Base-by-base conservation (phyloP, 2,888 invertebrate species). In the Tetramorium bicarinatum region DNA sequence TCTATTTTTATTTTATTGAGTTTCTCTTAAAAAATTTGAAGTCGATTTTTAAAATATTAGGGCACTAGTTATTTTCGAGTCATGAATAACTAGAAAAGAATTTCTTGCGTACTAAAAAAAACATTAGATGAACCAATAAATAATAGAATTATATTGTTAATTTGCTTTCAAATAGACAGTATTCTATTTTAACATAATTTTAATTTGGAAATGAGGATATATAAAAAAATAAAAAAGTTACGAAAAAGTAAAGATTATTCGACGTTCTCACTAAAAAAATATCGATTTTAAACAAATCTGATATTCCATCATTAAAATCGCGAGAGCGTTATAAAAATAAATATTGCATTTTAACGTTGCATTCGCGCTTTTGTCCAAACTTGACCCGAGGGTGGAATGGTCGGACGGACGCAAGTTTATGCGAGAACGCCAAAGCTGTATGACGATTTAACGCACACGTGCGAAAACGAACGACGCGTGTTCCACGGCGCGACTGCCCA, bases 381-480 rank as follows among this genome's bases (percentile, higher is more conserved):
- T n/a, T 47, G 15, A 1, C 18, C 29, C 74, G 59, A n/a, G 4
- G 13, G 2, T 1, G 47, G 21, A 9, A 38, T n/a, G 59, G 15
- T 25, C 38, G 62, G 38, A 13, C 41, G 25, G 61, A 47, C 47
- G 75, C 13, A 13, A 44, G 41, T 77, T 54, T 66, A 66, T 66
- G 77, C 66, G 44, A 13, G 54, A 44, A 38, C 13, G 52, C 15
- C 38, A 6, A 64, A 66, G 52, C 38, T 47, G 56, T 15, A 47
- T 25, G 56, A 79, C 56, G 21, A 47, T 69, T 62, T 49, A 69
- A 44, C 47, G 34, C 21, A 56, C 69, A 56, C 21, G 44, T 29
- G 44, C 11, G 44, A 56, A 79, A 79, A 56, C 29, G 41, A 9
- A 67, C 77, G 76, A 52, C 62, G 76, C 21, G 52, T 62, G 75